Conservation (phyloP, 1,140 invertebrate genomes). For the Brachionus koreanus region DNA sequence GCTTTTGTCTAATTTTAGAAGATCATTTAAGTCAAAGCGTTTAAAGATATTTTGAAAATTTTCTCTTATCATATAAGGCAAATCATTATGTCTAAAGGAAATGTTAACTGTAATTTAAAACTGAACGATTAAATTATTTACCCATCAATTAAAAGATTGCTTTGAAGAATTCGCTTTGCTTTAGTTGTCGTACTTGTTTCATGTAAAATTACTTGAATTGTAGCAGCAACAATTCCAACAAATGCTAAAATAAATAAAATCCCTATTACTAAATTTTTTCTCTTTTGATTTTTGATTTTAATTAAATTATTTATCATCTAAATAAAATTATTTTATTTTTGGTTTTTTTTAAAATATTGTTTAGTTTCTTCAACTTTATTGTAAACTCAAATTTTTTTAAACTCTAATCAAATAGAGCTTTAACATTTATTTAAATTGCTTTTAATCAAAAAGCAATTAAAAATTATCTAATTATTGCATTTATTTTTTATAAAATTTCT, state of each 20-base stretch:
- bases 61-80: constrained; percentile 25
- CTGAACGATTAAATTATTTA: neutral
- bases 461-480: neutral
- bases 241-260: neutral
- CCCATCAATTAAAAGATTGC: constrained; percentile 35
- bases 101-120: neutral
- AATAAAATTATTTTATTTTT: neutral
- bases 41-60: constrained; percentile 37
- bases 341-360: neutral
- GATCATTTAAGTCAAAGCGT: constrained; percentile 19
- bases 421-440: neutral
- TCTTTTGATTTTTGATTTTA: neutral
- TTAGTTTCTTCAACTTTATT: neutral
- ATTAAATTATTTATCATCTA: neutral
- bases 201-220: neutral
- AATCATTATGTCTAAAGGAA: constrained; percentile 17
- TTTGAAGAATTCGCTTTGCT: neutral
- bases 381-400: neutral
- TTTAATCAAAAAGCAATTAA: neutral
- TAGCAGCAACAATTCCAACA: neutral
- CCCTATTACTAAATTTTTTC: neutral
- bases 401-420: neutral
- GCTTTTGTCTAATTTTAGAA: neutral
- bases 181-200: neutral
- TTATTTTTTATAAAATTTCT: neutral